Evolutionary conservation across 2,888 invertebrate species (phyloP), one percentile per base, ranked within the genome.

Genomic region (Synergus japonicus): DNA sequence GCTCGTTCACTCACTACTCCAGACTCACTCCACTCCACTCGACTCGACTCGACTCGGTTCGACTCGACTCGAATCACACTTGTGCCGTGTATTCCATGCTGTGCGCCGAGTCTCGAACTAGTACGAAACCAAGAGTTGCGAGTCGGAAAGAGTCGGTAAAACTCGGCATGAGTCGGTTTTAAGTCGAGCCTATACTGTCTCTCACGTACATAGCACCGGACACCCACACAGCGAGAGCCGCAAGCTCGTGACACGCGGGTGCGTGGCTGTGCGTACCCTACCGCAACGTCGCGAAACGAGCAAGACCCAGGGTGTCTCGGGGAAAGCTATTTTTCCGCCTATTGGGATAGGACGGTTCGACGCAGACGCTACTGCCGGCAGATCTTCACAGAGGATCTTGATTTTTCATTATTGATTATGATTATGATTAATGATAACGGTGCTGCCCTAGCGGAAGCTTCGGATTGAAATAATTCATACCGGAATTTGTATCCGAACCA

Each of bases 201-300:
- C 73, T 54, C 46, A 76, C 63, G 69, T 13, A 64, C n/a, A 29
- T 22, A 18, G 58, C 13, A 41, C 46, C 37, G 41, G 15, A 78
- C 37, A 77, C 81, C 80, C 76, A 65, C n/a, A 41, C 63, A 69
- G 8, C 12, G n/a, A 54, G 10, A 63, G 13, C 5, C 10, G 44
- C 43, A 63, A 46, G 46, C 44, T 63, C 43, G 76, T 29, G 64
- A 60, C 58, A 63, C 76, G 60, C 63, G 60, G 44, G 46, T 76
- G 63, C 88, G 87, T 86, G 88, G 87, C 88, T 88, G 77, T 86
- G 86, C 88, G 86, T 87, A 88, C 87, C 88, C 88, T 89, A 89
- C 88, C 88, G 87, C 87, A 89, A 89, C 87, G 85, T 86, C 81
- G 82, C 41, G 66, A 66, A 29, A 64, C 78, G 77, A 66, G 65